Base-by-base conservation (phyloP, 2,797 vertebrate genomes). In the Halcyon smyrnensis region DNA sequence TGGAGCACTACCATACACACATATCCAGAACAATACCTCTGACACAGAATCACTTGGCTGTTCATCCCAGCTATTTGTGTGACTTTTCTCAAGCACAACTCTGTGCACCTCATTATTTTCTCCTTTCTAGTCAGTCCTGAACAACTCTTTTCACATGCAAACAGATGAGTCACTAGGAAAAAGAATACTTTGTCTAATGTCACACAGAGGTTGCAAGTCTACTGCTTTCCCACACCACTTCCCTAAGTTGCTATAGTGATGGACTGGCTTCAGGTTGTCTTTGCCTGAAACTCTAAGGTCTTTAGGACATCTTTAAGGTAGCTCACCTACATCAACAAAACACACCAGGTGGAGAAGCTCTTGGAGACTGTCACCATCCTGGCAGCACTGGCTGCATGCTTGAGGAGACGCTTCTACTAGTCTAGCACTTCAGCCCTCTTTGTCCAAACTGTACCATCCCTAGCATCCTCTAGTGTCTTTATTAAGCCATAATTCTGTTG, bases 351-450 rank as follows among this genome's bases (percentile, higher is more conserved):
- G 7, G 7, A 46, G 28, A 65, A 87, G 64, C 30, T 91, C 41
- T 23, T 50, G n/a, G n/a, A 75, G 18, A 36, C 23, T 69, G 54
- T 46, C 45, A 20, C 30, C 2, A 4, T 34, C 20, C 60, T 53
- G 82, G 7, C 1, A 67, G 39, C 0, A 0, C 25, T n/a, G 23
- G 24, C 30, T 64, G 41, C 0, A 0, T 45, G 28, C 56, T 63
- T 54, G 30, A 92, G 56, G 51, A 51, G 65, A 78, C 53, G 50
- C 1, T 41, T 62, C 19, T 28, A 36, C 11, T 7, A 43, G 60
- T 32, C 32, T 45, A 79, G 45, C 43, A 62, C 37, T 86, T 74
- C 57, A 78, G 27, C 27, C 16, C 51, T 17, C 27, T 14, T 0
- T 78, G 73, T 20, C 45, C 62, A n/a, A 64, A 89, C 60, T 20